Evolutionary conservation across 1,140 invertebrate genomes (phyloP).

Genomic region (Caenorhabditis remanei): DNA sequence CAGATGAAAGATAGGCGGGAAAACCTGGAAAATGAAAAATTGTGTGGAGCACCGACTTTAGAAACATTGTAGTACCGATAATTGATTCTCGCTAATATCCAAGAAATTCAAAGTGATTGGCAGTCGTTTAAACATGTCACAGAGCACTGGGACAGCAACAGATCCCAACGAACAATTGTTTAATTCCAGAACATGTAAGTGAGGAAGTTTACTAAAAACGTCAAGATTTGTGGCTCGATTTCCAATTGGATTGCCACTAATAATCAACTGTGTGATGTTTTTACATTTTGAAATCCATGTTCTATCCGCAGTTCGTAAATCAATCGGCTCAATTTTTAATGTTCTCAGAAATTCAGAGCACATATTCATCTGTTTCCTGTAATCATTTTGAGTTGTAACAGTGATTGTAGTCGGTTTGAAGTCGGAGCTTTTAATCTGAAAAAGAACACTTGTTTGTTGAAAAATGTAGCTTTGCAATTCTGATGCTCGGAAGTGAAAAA

Average conservation of each 20-base stretch:
- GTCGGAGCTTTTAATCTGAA: conserved; percentile 18
- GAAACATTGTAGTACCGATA: not conserved
- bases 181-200: not conserved
- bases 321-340: conserved; percentile 8
- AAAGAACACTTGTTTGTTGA: not conserved
- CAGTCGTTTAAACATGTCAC: not conserved
- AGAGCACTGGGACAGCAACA: not conserved
- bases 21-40: not conserved
- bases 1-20: conserved; percentile 11
- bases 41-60: not conserved
- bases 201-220: not conserved
- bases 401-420: conserved; percentile 43
- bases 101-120: not conserved
- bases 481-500: not conserved
- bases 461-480: too few species aligned
- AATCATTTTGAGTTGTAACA: not conserved
- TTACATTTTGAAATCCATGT: not conserved
- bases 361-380: not conserved
- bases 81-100: conserved; percentile 4
- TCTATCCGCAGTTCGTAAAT: conserved; percentile 20
- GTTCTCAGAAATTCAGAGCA: conserved; percentile 28
- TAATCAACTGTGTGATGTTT: not conserved
- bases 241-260: conserved; percentile 38
- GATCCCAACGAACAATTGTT: not conserved
- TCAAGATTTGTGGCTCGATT: not conserved